Evolutionary conservation across 1,140 invertebrate species (phyloP), one percentile per base, ranked within the genome.

Genomic region (Drosophila novamexicana): DNA sequence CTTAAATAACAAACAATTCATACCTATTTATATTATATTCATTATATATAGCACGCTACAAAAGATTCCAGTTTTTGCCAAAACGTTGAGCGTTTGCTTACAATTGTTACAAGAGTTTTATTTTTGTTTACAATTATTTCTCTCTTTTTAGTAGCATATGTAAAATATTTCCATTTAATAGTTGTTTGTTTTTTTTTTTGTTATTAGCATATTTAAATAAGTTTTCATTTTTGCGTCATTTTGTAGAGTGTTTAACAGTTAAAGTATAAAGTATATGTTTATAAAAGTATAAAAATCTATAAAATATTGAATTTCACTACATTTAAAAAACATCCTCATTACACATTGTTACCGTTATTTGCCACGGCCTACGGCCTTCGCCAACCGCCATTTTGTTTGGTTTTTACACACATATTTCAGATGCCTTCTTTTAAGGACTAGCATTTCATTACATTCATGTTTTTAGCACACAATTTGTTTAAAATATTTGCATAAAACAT

Each of bases 241-340:
- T 72, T 69, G 18, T 68, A 62, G 14, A 36, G 68, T 64, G 54
- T 72, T 72, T 89, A 88, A 88, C 84, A 88, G 84, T 83, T 84
- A 88, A 88, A 89, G 84, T 88, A 88, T 89, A 88, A 88, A 88
- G 83, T 89, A 88, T 89, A 84, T 88, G 57, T 29, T 29, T 86
- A 86, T 88, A 88, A 88, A 88, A 88, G 84, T 88, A 88, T 88
- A 88, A 88, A 88, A 88, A 88, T 88, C 84, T 88, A 88, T 88
- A 88, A 88, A 88, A 88, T 89, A 88, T 88, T 81, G 75, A 89
- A 88, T 84, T 88, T 88, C 50, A 88, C 84, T 88, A 88, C 84
- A 89, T 84, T 88, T 84, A 84, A 88, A 88, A 77, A 75, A 75
- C 66, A 81, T 85, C 78, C 54, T 81, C 70, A 57, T 68, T 65